These are phyloP conservation scores for Lerista edwardsae DNA, from an alignment of 2,797 vertebrate genomes.

Conservation along the genomic window DNA sequence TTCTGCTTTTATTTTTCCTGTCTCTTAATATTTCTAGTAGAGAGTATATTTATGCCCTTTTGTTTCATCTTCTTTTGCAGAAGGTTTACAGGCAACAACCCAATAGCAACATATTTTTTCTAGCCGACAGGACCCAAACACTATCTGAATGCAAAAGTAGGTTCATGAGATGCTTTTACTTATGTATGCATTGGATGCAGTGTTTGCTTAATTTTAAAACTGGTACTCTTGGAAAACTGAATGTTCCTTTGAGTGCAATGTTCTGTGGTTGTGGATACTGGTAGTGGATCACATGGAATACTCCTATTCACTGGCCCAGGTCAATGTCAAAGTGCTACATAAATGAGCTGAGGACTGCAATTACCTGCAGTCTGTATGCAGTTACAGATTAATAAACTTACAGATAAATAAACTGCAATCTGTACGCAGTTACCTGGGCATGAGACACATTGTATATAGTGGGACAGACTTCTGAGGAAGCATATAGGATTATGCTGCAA, in stretches of 20 bases:
- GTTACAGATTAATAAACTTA: no score
- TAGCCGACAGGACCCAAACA: conserved; percentile 84
- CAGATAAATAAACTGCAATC: no score
- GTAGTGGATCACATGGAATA: neutral
- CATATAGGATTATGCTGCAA: no score
- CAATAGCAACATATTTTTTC: conserved; percentile 94
- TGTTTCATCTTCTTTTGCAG: conserved; percentile 78
- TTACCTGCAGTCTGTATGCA: no score
- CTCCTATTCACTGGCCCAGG: neutral
- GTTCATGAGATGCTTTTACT: conserved; percentile 53
- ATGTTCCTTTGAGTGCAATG: neutral
- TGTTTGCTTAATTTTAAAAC: neutral
- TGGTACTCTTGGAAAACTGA: neutral
- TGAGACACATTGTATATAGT: no score
- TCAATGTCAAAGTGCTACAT: no score
- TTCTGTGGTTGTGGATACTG: neutral
- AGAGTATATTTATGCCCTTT: conserved; percentile 12
- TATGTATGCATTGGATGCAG: neutral
- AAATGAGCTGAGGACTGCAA: no score
- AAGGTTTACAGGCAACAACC: conserved; percentile 92
- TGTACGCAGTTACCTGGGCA: no score
- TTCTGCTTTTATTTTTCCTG: neutral
- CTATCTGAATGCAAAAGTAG: conserved; percentile 89
- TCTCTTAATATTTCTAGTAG: neutral
- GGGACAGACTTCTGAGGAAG: no score